Conservation (phyloP, 2,888 invertebrate genomes). For the Watsonalla binaria region DNA sequence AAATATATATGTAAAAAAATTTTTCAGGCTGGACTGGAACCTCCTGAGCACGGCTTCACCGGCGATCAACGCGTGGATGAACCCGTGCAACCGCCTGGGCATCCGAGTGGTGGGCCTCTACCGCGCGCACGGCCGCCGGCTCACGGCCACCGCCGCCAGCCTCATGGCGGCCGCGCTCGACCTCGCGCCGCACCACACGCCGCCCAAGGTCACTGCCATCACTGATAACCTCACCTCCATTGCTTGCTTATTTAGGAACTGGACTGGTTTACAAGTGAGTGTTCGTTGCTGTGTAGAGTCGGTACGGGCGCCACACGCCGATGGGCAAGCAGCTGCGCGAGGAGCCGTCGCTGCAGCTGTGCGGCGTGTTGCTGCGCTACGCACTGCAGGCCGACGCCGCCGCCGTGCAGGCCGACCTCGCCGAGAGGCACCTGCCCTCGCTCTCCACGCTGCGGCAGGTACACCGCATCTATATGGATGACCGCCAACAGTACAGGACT, state of each 20-base stretch:
- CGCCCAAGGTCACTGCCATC: conserved; percentile 80
- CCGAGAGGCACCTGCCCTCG: conserved; percentile 90
- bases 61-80: conserved; percentile 98
- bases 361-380: conserved; percentile 91
- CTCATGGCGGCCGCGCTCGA: conserved; percentile 97
- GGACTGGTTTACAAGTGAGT: no score
- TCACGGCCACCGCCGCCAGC: conserved; percentile 93
- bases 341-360: conserved; percentile 96
- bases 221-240: no score
- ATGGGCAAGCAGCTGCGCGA: conserved; percentile 94
- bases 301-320: conserved; percentile 92
- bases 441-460: conserved; percentile 93
- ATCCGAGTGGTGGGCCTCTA: conserved; percentile 90
- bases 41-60: conserved; percentile 96
- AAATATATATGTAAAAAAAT: no score
- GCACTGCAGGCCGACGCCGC: conserved; percentile 87
- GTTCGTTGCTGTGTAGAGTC: conserved; percentile 85
- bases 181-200: conserved; percentile 88
- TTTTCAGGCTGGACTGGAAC: conserved; percentile 93
- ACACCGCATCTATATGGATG: not conserved
- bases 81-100: conserved; percentile 94
- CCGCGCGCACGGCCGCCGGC: conserved; percentile 86
- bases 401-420: conserved; percentile 89
- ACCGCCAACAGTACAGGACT: not conserved
- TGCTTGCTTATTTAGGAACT: no score